Evolutionary conservation across 2,113 vertebrate species (phyloP), one percentile per base, ranked within the genome.

Genomic region (Cnemophilus loriae): DNA sequence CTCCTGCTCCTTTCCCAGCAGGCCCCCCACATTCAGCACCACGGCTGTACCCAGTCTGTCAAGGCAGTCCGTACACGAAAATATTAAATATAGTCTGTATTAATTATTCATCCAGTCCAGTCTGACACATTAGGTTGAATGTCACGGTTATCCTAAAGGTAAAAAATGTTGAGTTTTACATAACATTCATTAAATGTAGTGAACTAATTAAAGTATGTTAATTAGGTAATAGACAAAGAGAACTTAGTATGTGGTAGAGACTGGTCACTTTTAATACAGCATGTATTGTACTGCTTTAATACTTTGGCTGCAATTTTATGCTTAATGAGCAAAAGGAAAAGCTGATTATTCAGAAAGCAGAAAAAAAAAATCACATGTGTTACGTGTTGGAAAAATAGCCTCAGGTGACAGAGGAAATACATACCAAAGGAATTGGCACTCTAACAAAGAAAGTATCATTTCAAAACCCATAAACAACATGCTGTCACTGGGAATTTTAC

Each of bases 141-240:
- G 93, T 96, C 97, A 97, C 24, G 30, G 91, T 96, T 97, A 96
- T 94, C 85, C 93, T 96, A 83, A 95, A 98, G 89, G 88, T 91
- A 97, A 89, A 97, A 98, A 97, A 83, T 77, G 90, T 69, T 94
- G 94, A 96, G 87, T 93, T 98, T 97, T 97, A 98, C 89, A 89
- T 96, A 97, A 98, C 70, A 95, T 97, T 98, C 97, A 96, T 97
- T 98, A 97, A 97, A 97, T 83, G 90, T 93, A 96, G 92, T 91
- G 95, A 98, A 97, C 97, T 97, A 96, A 98, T 98, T 98, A 97
- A 98, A 98, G 96, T 96, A 98, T 96, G 97, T 97, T 98, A 98
- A 98, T 98, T 96, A 98, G 97, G 94, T 97, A 97, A 97, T 70
- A 97, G 96, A 96, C 93, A 97, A 98, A 95, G 98, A 95, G 84